phyloP scores from a whole-genome alignment of 2,797 vertebrate genomes.

The Eidolon dupreanum region DNA sequence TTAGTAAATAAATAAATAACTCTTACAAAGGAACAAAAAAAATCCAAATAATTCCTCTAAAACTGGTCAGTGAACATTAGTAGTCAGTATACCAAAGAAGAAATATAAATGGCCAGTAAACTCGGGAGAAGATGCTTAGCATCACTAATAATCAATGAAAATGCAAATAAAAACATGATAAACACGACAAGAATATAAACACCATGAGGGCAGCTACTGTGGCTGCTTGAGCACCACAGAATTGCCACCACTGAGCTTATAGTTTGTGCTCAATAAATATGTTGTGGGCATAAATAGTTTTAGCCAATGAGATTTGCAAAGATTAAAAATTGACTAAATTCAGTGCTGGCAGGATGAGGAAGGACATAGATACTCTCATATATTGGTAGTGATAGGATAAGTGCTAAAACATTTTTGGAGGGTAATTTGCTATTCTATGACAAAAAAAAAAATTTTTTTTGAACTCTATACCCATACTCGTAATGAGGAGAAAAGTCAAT shows the following conservation, averaged over 20 bases:
- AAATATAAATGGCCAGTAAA: background rate
- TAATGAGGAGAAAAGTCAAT: constrained; percentile 16
- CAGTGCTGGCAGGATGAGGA: background rate
- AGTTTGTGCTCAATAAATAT: background rate
- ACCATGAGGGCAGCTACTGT: background rate
- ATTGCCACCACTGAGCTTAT: background rate
- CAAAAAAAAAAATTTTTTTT: background rate
- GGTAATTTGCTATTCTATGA: background rate
- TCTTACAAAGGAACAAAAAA: background rate
- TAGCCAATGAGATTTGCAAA: background rate
- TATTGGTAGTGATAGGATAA: background rate
- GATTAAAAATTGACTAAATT: background rate
- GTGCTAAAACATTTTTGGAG: background rate
- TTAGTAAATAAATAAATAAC: constrained; percentile 5
- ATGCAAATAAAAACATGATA: background rate
- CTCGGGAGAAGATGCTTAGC: background rate
- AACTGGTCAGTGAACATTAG: background rate
- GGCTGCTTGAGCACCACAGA: background rate
- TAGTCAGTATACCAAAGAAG: background rate
- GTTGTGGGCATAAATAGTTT: background rate
- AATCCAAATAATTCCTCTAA: background rate
- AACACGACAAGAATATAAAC: background rate
- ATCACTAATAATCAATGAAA: background rate
- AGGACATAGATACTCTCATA: background rate
- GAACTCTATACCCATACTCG: background rate